These are phyloP conservation scores for Lagocephalus sceleratus DNA, from an alignment of 2,797 vertebrate genomes.

Conservation along the genomic window DNA sequence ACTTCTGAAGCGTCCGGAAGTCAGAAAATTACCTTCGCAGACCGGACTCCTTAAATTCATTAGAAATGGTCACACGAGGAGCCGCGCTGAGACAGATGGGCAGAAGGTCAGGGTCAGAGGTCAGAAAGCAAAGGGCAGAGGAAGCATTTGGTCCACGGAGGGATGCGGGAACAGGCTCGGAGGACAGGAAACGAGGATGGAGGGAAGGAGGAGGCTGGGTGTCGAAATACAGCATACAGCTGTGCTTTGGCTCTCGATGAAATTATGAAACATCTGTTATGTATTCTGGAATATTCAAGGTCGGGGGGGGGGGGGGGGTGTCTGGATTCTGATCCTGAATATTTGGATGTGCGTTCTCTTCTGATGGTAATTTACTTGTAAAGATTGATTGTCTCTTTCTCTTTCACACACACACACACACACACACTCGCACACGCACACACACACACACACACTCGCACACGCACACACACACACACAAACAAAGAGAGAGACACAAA, in stretches of 20 bases:
- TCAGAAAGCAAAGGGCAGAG: constrained; percentile 71
- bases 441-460: constrained; percentile 1
- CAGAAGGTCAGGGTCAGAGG: constrained; percentile 59
- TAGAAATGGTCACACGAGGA: constrained; percentile 24
- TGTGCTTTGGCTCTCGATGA: constrained; percentile 47
- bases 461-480: not conserved
- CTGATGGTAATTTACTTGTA: not conserved
- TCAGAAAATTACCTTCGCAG: constrained; percentile 25
- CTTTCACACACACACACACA: not conserved
- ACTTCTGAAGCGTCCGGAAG: constrained; percentile 34
- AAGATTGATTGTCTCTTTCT: not conserved
- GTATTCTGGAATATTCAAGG: too few species aligned
- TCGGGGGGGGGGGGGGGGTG: too few species aligned
- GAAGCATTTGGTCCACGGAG: constrained; percentile 69
- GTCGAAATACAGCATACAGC: constrained; percentile 69
- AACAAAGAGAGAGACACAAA: not conserved
- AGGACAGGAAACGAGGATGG: constrained; percentile 51
- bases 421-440: not conserved
- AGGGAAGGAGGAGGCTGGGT: constrained; percentile 37
- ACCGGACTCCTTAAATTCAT: constrained; percentile 29
- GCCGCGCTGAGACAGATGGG: constrained; percentile 5
- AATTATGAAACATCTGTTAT: constrained; percentile 9
- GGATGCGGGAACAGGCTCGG: constrained; percentile 19
- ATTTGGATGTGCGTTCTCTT: too few species aligned
- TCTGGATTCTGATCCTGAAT: too few species aligned